Evolutionary conservation across 2,113 vertebrate genomes (phyloP).

Genomic region (Dromaius novaehollandiae): DNA sequence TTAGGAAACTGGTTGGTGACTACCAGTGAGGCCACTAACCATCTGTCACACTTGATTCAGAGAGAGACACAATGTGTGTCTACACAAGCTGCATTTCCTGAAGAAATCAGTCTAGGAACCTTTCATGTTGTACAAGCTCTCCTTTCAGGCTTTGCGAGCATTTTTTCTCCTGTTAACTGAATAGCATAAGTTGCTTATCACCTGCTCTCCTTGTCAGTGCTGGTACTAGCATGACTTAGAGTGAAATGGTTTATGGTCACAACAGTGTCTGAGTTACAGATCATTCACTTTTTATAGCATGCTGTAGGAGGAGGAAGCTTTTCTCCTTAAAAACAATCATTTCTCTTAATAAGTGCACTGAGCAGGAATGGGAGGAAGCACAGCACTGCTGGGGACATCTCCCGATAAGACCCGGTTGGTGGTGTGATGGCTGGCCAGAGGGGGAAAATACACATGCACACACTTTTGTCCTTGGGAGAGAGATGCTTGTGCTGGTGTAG

Average conservation of each 20-base stretch:
- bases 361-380: not conserved
- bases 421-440: no score
- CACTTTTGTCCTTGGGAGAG: not conserved
- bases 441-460: not conserved
- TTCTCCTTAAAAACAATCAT: not conserved
- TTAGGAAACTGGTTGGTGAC: not conserved
- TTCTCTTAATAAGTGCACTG: not conserved
- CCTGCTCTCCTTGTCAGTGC: not conserved
- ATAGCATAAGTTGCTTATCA: constrained; percentile 1
- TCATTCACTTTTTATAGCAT: not conserved
- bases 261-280: not conserved
- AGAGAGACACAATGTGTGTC: not conserved
- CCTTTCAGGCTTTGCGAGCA: not conserved
- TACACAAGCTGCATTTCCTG: not conserved
- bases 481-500: not conserved
- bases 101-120: not conserved
- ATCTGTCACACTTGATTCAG: not conserved
- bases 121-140: not conserved
- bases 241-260: not conserved
- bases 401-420: not conserved
- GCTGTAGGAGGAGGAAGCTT: not conserved
- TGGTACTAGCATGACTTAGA: not conserved
- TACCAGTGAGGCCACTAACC: not conserved
- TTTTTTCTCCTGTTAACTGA: not conserved
- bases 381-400: not conserved